Evolutionary conservation across 2,888 invertebrate genomes (phyloP), one percentile per base, ranked within the genome.

Genomic region (Tetramorium bicarinatum): DNA sequence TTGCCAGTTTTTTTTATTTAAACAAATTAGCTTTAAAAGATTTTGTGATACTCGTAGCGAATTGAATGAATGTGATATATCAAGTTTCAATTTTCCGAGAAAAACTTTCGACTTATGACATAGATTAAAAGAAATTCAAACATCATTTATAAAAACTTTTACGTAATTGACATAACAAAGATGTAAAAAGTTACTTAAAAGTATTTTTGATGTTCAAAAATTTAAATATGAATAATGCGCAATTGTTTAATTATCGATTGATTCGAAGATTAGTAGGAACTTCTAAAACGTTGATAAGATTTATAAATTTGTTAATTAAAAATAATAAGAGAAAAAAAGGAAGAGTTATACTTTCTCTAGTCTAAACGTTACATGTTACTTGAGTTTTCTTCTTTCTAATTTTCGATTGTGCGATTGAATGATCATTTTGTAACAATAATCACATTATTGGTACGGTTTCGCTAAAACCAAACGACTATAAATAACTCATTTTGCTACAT

Each of bases 271-370:
- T 62, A 13, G 0, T 62, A 47, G 8, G 13, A 38, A 8, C 64
- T 49, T 25, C 1, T 47, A 2, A 75, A 64, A 66, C 2, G 11
- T 13, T 49, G 11, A 0, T 52, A 66, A 52, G 15, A 75, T 64
- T 15, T 54, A 21, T 71, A 71, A 71, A 38, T 38, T 59, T 72
- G 7, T 18, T 41, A 29, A 59, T 74, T 25, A n/a, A 59, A 62
- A 47, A 47, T 15, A 21, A 11, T n/a, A 0, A 41, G 0, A 25
- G 21, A 25, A n/a, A 15, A 25, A 54, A n/a, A 1, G 8, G 1
- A 15, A 34, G 13, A 76, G 21, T 62, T 25, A 47, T 47, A 11
- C 2, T 34, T 0, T 61, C n/a, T 34, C 18, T 34, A 7, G 9
- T 61, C 2, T 49, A 75, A 21, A 75, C 47, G 9, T 75, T 75